These are phyloP conservation scores for Tigriopus japonicus DNA, from an alignment of 1,140 invertebrate species.

Conservation along the genomic window DNA sequence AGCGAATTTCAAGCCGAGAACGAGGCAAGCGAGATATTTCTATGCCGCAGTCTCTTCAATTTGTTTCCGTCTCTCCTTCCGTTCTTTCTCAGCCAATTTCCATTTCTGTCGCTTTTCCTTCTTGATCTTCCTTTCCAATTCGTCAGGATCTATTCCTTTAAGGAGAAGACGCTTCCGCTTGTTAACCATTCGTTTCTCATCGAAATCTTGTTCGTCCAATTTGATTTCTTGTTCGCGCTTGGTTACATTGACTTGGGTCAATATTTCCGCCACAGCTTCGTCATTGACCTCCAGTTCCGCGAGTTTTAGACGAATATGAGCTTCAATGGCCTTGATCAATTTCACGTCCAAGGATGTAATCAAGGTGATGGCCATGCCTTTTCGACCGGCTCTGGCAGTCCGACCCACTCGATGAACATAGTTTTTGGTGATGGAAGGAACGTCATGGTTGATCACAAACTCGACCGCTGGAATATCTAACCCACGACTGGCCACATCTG, in stretches of 20 bases:
- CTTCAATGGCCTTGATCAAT: constrained; percentile 66
- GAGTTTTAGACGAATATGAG: constrained; percentile 62
- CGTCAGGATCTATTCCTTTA: constrained; percentile 58
- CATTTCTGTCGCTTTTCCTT: constrained; percentile 27
- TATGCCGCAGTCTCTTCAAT: too few species aligned
- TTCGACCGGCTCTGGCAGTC: constrained; percentile 75
- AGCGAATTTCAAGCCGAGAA: too few species aligned
- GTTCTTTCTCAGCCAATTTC: constrained; percentile 23
- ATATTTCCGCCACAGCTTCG: constrained; percentile 26
- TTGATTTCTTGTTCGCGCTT: constrained; percentile 76
- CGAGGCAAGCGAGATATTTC: too few species aligned
- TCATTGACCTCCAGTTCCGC: constrained; percentile 61
- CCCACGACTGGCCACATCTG: constrained; percentile 87
- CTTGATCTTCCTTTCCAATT: constrained; percentile 39
- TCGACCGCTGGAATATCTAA: constrained; percentile 48
- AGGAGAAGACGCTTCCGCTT: constrained; percentile 66
- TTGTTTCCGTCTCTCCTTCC: constrained; percentile 18
- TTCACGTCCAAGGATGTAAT: constrained; percentile 79
- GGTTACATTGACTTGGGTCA: constrained; percentile 31
- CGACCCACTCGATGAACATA: constrained; percentile 94
- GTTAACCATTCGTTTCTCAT: constrained; percentile 67
- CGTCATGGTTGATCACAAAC: constrained; percentile 80
- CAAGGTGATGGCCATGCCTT: constrained; percentile 67
- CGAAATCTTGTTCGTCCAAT: constrained; percentile 76
- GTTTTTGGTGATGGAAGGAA: constrained; percentile 56